Conservation (phyloP, 2,113 vertebrate species). For the Dendropsophus ebraccatus region DNA sequence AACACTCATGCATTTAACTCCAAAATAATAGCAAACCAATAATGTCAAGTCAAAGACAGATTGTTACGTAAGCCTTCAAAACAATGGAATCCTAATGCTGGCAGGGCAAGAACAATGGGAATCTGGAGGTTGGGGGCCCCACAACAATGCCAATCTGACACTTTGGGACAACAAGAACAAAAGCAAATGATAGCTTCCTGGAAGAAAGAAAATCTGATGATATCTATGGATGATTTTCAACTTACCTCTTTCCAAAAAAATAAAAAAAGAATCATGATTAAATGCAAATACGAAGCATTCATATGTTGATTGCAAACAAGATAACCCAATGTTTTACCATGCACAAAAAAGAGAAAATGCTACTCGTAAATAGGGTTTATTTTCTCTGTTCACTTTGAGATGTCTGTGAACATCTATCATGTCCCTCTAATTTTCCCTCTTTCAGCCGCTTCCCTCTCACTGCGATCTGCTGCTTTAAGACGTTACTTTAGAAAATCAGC, state of each 20-base stretch:
- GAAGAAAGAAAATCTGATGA: not conserved
- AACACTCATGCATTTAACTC: no score
- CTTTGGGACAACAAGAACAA: not conserved
- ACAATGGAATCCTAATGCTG: not conserved
- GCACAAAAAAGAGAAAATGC: not conserved
- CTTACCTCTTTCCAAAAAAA: not conserved
- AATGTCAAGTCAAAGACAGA: not conserved
- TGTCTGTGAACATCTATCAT: slow-evolving; percentile 39
- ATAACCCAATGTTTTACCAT: not conserved
- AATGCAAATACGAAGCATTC: slow-evolving; percentile 26
- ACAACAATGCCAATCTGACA: not conserved
- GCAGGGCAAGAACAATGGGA: not conserved
- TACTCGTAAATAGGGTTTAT: slow-evolving; percentile 34
- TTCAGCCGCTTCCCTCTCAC: slow-evolving; percentile 36
- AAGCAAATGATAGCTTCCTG: not conserved
- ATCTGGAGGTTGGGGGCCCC: not conserved
- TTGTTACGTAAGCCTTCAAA: not conserved
- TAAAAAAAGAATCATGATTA: not conserved
- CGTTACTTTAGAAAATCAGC: slow-evolving; percentile 48
- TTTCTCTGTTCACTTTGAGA: slow-evolving; percentile 18
- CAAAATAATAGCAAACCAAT: not conserved
- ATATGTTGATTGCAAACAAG: slow-evolving; percentile 19
- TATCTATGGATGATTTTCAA: not conserved
- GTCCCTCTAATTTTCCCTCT: slow-evolving; percentile 23
- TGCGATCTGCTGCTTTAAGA: slow-evolving; percentile 49